Evolutionary conservation across 2,888 invertebrate genomes (phyloP).

Genomic region (Melipona bicolor): DNA sequence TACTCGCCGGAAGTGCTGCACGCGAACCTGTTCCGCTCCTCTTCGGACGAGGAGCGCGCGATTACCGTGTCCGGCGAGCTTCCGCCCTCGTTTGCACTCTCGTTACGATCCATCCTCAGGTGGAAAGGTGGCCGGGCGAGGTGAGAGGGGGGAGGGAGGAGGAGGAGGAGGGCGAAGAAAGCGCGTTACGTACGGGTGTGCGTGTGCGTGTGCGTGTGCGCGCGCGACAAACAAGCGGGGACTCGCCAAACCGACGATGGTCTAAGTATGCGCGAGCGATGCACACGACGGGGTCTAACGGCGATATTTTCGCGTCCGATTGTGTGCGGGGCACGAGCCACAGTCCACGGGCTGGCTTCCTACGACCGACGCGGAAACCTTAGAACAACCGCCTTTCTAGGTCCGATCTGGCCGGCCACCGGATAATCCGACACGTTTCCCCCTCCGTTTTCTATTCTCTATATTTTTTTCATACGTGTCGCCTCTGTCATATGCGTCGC

Average conservation of each 20-base stretch:
- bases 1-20: constrained; percentile 71
- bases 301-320: constrained; percentile 38
- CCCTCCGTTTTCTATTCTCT: not conserved
- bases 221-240: too few relatives aligned
- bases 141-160: not conserved
- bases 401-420: constrained; percentile 59
- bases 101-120: constrained; percentile 74
- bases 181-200: not conserved
- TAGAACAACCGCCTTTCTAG: constrained; percentile 65
- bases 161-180: not conserved
- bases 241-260: too few relatives aligned
- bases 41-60: constrained; percentile 77
- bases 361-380: constrained; percentile 74
- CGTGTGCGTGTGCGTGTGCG: too few relatives aligned
- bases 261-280: not conserved
- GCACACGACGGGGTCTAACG: not conserved
- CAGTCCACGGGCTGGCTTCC: constrained; percentile 73
- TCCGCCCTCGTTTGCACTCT: constrained; percentile 75
- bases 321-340: constrained; percentile 12
- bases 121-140: too few relatives aligned
- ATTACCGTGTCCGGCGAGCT: constrained; percentile 79
- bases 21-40: constrained; percentile 69
- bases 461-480: not conserved
- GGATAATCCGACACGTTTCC: constrained; percentile 65
- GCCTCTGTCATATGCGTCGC: too few relatives aligned